Conservation (phyloP, 2,113 vertebrate genomes). For the Dinomys branickii region DNA sequence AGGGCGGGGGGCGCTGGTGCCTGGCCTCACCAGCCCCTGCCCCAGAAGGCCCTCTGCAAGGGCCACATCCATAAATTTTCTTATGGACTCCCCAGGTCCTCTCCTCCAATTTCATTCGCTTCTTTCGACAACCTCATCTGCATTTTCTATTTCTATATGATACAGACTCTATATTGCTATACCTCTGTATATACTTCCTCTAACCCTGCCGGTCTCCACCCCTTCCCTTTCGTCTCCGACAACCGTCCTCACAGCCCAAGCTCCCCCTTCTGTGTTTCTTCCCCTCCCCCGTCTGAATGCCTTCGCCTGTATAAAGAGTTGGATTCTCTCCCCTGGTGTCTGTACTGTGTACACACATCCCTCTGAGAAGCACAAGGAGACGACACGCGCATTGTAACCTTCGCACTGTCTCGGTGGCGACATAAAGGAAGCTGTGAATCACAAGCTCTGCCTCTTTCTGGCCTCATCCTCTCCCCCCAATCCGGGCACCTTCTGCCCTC, state of each 20-base stretch:
- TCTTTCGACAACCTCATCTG: constrained; percentile 82
- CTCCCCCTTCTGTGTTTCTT: constrained; percentile 66
- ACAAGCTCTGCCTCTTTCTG: constrained; percentile 82
- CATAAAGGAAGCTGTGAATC: constrained; percentile 90
- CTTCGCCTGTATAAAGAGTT: constrained; percentile 90
- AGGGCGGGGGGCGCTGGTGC: constrained; percentile 72
- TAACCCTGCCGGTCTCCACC: constrained; percentile 61
- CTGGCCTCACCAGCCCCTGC: constrained; percentile 69
- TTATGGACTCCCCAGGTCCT: constrained; percentile 83
- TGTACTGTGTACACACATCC: constrained; percentile 92
- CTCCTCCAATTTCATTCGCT: constrained; percentile 76
- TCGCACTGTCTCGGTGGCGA: constrained; percentile 88
- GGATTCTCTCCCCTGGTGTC: constrained; percentile 89
- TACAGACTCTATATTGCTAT: constrained; percentile 90
- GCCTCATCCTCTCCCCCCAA: constrained; percentile 51
- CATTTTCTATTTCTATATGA: constrained; percentile 90
- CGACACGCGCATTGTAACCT: constrained; percentile 91
- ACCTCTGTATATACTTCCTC: constrained; percentile 87
- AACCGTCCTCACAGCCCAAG: constrained; percentile 39
- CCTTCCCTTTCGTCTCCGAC: constrained; percentile 73
- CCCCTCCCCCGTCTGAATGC: constrained; percentile 85
- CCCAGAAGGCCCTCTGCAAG: constrained; percentile 63
- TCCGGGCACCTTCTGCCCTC: constrained; percentile 45
- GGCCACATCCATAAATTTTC: constrained; percentile 88
- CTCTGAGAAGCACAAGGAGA: constrained; percentile 92